Conservation (phyloP, 1,140 invertebrate genomes). For the Bilobella aurantiaca region DNA sequence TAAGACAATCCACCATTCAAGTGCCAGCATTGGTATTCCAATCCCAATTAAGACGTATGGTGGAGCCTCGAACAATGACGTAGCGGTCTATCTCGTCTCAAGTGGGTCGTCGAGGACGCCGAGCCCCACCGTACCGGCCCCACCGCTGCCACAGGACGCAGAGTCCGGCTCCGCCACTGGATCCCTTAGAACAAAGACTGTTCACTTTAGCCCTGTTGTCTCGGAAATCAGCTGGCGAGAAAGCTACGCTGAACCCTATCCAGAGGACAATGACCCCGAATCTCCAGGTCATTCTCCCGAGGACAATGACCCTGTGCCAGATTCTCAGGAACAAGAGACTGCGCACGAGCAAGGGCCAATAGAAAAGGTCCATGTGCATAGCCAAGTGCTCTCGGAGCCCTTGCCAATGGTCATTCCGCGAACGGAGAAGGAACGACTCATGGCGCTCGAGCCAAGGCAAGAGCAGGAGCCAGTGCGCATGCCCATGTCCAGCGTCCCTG, state of each 20-base stretch:
- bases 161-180: neutral
- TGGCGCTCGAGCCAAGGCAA: neutral
- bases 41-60: constrained; percentile 28
- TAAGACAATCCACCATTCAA: too few relatives aligned
- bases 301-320: neutral
- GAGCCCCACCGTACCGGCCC: constrained; percentile 19
- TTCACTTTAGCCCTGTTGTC: constrained; percentile 14
- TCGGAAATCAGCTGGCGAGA: constrained; percentile 34
- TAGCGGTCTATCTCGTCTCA: constrained; percentile 27
- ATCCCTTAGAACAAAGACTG: constrained; percentile 1
- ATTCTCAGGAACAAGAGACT: neutral
- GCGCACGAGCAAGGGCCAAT: neutral
- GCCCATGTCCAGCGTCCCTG: constrained; percentile 30
- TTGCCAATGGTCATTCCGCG: neutral
- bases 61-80: constrained; percentile 21
- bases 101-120: constrained; percentile 20
- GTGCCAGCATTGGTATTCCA: too few relatives aligned
- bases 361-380: constrained; percentile 12
- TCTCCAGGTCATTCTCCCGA: neutral
- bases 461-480: neutral
- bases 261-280: constrained; percentile 15
- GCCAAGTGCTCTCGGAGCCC: neutral
- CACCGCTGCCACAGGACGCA: neutral
- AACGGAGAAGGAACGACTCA: constrained; percentile 4
- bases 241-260: constrained; percentile 29